Evolutionary conservation across 2,113 vertebrate species (phyloP).

Genomic region (Eubucco bourcierii): DNA sequence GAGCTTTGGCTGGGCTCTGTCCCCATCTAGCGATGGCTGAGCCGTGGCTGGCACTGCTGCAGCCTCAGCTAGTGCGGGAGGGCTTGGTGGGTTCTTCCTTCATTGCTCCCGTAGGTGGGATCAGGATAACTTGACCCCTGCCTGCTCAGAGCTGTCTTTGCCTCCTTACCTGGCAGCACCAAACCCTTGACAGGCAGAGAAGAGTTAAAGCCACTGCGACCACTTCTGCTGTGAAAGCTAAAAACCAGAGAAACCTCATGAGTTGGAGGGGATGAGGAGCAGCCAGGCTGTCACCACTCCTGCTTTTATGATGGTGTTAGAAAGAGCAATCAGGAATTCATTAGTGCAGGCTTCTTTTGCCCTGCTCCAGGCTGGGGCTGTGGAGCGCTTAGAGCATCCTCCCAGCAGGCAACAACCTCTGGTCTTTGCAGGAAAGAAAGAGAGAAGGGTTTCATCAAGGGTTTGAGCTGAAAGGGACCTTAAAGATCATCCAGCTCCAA

Average conservation of each 20-base stretch:
- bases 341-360: background rate
- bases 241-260: background rate
- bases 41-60: background rate
- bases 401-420: fast-evolving
- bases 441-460: background rate
- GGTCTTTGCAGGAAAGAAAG: background rate
- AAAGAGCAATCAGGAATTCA: background rate
- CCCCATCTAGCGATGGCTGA: conserved; percentile 60
- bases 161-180: background rate
- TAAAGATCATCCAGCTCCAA: too few relatives aligned
- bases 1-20: background rate
- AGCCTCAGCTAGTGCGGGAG: background rate
- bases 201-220: background rate
- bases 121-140: background rate
- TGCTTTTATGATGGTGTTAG: background rate
- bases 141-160: background rate
- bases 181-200: too few relatives aligned
- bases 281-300: background rate
- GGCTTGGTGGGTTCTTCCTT: too few relatives aligned
- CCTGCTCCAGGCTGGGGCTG: background rate
- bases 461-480: too few relatives aligned
- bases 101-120: fast-evolving
- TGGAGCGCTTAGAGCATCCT: background rate
- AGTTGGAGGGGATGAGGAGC: background rate
- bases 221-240: background rate